Base-by-base conservation (phyloP, 2,888 invertebrate genomes). In the Sarcophaga rosellei region DNA sequence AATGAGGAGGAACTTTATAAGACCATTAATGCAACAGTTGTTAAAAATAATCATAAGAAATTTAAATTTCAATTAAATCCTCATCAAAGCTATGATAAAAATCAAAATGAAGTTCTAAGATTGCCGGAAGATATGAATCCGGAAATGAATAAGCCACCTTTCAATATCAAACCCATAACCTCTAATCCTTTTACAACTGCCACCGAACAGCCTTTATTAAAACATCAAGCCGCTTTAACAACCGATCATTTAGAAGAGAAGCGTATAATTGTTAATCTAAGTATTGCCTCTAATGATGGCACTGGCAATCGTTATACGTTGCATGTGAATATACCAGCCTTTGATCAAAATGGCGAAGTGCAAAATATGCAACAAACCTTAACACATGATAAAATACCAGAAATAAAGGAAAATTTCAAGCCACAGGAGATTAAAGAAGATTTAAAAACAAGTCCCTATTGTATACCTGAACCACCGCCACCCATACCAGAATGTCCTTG, bases 251-350 rank as follows among this genome's bases (percentile, higher is more conserved):
- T 81, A 77, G 4, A 75, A 91, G 21, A 91, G 89, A 93, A 95
- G 93, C 95, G 96, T 90, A 95, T 97, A 89, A 94, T 97, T 88
- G 96, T 97, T 86, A 97, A 97, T 93, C 94, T 97, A 88, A 97
- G 97, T 11, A 97, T 97, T 90, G 95, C 96, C 85, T 95, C 96
- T 65, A 96, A 96, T 90, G 94, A 94, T 84, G 94, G 94, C 87
- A 92, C 93, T 66, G 93, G 94, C 78, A 94, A 94, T 53, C 94
- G 97, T 87, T 97, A 97, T 93, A 95, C 97, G 59, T 94, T 97
- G 89, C 97, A 97, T 90, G 95, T 97, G 84, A 96, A 96, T 86
- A 95, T 97, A 80, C 97, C 97, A 12, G 95, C 95, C 77, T 94
- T 94, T 45, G 88, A 88, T 62, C 89, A 87, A 47, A 63, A 47